These are phyloP conservation scores for Acleris sparsana DNA, from an alignment of 2,888 invertebrate species.

Conservation along the genomic window DNA sequence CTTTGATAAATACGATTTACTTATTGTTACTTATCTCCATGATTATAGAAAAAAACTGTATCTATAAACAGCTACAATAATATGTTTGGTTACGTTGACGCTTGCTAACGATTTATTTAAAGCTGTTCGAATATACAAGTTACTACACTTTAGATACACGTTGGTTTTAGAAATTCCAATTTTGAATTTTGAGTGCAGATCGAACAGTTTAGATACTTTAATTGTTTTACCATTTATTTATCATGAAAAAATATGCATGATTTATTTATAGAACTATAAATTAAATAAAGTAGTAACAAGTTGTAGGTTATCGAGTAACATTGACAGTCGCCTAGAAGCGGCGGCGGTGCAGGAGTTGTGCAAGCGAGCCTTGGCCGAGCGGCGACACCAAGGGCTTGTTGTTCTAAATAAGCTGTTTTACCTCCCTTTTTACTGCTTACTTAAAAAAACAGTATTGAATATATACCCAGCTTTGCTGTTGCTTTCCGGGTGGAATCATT, in stretches of 20 bases:
- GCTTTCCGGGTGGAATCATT: too few species aligned
- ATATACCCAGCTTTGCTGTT: too few species aligned
- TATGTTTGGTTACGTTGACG: too few species aligned
- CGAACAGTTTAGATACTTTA: conserved; percentile 17
- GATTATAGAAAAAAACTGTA: too few species aligned
- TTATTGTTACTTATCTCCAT: too few species aligned
- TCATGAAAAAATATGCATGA: not conserved
- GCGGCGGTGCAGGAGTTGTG: conserved; percentile 27
- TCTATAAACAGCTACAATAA: too few species aligned
- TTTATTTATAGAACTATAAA: not conserved
- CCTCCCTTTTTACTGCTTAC: not conserved
- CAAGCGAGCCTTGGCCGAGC: conserved; percentile 30
- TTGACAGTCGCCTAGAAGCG: conserved; percentile 16
- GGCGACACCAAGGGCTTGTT: conserved; percentile 24
- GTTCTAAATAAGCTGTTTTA: conserved; percentile 1
- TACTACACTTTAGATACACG: too few species aligned
- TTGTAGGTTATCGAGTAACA: conserved; percentile 18
- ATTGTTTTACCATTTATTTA: not conserved
- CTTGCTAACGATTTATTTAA: too few species aligned
- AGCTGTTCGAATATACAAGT: conserved; percentile 4
- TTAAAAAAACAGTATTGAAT: too few species aligned
- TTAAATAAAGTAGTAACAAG: not conserved
- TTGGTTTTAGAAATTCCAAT: conserved; percentile 23
- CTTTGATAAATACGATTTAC: too few species aligned
- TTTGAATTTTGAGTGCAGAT: conserved; percentile 30